These are phyloP conservation scores for Drosophila niveifrons DNA, from an alignment of 2,888 invertebrate genomes.

Conservation along the genomic window DNA sequence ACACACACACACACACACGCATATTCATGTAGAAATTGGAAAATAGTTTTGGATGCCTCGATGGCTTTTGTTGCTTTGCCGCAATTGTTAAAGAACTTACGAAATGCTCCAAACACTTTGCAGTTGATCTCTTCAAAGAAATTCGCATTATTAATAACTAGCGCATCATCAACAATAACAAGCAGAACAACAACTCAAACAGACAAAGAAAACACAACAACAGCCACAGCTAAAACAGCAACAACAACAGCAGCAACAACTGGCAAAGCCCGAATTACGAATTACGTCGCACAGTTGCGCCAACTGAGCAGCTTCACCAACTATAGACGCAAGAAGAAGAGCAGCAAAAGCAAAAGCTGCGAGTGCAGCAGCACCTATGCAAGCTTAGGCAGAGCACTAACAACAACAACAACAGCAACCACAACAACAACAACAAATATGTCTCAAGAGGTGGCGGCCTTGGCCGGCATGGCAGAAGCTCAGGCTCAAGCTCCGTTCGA, in stretches of 20 bases:
- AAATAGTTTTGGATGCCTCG: conserved; percentile 15
- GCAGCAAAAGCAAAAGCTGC: conserved; percentile 27
- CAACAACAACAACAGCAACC: conserved; percentile 23
- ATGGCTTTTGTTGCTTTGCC: conserved; percentile 45
- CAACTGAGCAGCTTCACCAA: conserved; percentile 25
- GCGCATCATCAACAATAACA: conserved; percentile 37
- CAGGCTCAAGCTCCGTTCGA: conserved; percentile 47
- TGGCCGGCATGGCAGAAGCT: conserved; percentile 42
- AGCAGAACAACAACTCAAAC: conserved; percentile 30
- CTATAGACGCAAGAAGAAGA: conserved; percentile 8
- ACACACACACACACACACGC: conserved; percentile 7
- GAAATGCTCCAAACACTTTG: conserved; percentile 60
- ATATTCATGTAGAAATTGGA: conserved; percentile 25
- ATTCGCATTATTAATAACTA: conserved; percentile 35
- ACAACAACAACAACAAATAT: conserved; percentile 31
- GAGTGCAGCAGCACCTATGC: conserved; percentile 48
- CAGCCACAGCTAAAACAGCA: conserved; percentile 24
- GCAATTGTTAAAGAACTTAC: conserved; percentile 57
- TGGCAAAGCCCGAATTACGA: conserved; percentile 33
- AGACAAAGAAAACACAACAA: conserved; percentile 52
- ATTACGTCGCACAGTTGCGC: conserved; percentile 36
- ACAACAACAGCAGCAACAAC: conserved; percentile 29
- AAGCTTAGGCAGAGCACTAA: conserved; percentile 43
- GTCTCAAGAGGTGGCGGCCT: conserved; percentile 36
- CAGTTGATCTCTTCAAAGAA: conserved; percentile 50